Percentiles rank a stretch among this genome's conserved stretches.
These are phyloP conservation scores for Drosophila dunni DNA, from an alignment of 1,140 invertebrate genomes.

Conservation along the genomic window DNA sequence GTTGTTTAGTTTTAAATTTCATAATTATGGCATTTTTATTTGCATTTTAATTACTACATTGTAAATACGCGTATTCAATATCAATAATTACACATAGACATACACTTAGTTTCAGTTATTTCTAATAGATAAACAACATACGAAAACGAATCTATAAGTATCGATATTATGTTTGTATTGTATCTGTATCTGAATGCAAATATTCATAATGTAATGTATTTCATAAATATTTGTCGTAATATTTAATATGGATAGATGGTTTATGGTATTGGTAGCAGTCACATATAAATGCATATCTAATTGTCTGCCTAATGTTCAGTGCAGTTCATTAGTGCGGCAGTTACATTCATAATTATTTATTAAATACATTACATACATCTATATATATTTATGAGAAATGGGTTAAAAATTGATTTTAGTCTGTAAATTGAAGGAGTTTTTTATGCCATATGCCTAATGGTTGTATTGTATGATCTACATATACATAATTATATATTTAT, in stretches of 20 bases:
- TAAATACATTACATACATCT: neutral
- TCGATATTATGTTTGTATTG: slow-evolving; percentile 16
- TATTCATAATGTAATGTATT: slow-evolving; percentile 37
- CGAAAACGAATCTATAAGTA: slow-evolving; percentile 47
- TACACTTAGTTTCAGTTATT: slow-evolving; percentile 58
- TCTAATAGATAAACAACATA: slow-evolving; percentile 73
- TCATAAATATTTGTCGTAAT: slow-evolving; percentile 49
- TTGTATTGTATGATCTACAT: slow-evolving; percentile 52
- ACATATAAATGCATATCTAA: slow-evolving; percentile 50
- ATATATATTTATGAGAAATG: slow-evolving; percentile 24
- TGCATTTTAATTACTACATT: slow-evolving; percentile 80
- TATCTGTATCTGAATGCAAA: slow-evolving; percentile 30
- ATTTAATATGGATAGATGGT: slow-evolving; percentile 21
- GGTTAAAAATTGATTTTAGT: slow-evolving; percentile 32
- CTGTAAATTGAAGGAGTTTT: slow-evolving; percentile 67
- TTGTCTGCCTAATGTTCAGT: slow-evolving; percentile 58
- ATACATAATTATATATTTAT: slow-evolving; percentile 35
- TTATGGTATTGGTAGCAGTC: slow-evolving; percentile 25
- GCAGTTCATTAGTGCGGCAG: slow-evolving; percentile 69
- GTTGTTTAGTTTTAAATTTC: slow-evolving; percentile 58
- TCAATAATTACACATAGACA: slow-evolving; percentile 83
- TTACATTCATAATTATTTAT: slow-evolving; percentile 7
- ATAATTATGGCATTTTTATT: slow-evolving; percentile 82
- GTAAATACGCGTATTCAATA: slow-evolving; percentile 78
- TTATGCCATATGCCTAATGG: slow-evolving; percentile 57